Base-by-base conservation (phyloP, 2,888 invertebrate species). In the Andrena flavipes region DNA sequence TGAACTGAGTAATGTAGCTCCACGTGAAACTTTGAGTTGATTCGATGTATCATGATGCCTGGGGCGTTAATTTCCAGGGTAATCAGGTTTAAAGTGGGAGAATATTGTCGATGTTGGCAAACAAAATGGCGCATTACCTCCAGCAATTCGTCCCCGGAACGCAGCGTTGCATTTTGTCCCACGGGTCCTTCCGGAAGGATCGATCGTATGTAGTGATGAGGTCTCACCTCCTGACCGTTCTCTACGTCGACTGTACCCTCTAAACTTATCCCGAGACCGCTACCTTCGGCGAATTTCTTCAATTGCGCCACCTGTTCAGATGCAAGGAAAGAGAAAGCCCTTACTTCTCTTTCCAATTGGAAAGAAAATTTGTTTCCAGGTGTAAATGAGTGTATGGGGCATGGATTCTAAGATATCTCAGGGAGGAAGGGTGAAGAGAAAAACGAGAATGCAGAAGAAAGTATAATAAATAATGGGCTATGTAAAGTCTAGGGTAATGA, bases 241-340 rank as follows among this genome's bases (percentile, higher is more conserved):
- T 99, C 99, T 72, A 99, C 99, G 94, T 99, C 99, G 56, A 99
- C 99, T 0, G 99, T 99, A 70, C 99, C 99, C 94, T 99, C 99
- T 84, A 99, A 95, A 68, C 99, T 99, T 90, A 99, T 99, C 49
- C 99, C 99, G 73, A 99, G 95, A 2, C 99, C 99, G 64, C 96
- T 96, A 60, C 98, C 98, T 91, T 97, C 97, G 91, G 97, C 97
- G 91, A 99, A 96, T 95, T 99, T 99, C 91, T 97, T 97, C 88
- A 99, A 95, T 95, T 99, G 98, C 79, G 98, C 98, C 87, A 99
- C 97, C 97, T 98, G 16, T 26, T 8, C 42, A 42, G 1, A 16
- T 10, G 3, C 8, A 30, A 0, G 26, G 7, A 60, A 13, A 56
- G 4, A 5, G 10, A 23, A 51, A 29, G n/a, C 0, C 7, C 23